Conservation (phyloP, 2,113 vertebrate genomes). For the Tragulus kanchil region DNA sequence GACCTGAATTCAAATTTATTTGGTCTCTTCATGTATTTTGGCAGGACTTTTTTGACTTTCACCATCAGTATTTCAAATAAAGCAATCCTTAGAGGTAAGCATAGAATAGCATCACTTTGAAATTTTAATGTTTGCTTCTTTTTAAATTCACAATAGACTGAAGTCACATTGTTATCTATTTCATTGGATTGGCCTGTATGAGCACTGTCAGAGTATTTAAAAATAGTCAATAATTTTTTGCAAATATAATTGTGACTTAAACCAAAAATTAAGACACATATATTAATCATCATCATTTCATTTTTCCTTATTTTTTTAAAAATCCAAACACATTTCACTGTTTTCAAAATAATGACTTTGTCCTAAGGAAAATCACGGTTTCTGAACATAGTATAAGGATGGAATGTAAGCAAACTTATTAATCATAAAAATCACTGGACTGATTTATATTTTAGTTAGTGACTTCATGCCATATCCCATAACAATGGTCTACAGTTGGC, state of each 20-base stretch:
- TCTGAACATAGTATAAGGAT: background rate
- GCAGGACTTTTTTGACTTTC: background rate
- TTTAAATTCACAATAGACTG: background rate
- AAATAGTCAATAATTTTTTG: background rate
- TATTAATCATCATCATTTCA: background rate
- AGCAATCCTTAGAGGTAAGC: slow-evolving; percentile 17
- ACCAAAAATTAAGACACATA: slow-evolving; percentile 33
- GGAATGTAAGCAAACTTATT: background rate
- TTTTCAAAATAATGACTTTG: slow-evolving; percentile 3
- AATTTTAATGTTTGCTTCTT: background rate
- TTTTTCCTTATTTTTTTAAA: slow-evolving; percentile 38
- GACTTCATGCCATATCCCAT: background rate
- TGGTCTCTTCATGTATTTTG: background rate
- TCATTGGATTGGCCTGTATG: background rate
- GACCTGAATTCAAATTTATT: background rate
- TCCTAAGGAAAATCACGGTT: background rate
- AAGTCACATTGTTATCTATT: background rate
- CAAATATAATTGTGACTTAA: background rate
- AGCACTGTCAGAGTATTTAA: background rate
- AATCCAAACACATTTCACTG: background rate
- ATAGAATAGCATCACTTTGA: slow-evolving; percentile 44
- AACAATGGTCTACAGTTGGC: background rate
- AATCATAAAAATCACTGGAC: background rate
- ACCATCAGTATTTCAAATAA: background rate
- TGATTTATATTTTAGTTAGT: background rate